These are phyloP conservation scores for Laticauda colubrina DNA, from an alignment of 2,113 vertebrate species.

Conservation along the genomic window DNA sequence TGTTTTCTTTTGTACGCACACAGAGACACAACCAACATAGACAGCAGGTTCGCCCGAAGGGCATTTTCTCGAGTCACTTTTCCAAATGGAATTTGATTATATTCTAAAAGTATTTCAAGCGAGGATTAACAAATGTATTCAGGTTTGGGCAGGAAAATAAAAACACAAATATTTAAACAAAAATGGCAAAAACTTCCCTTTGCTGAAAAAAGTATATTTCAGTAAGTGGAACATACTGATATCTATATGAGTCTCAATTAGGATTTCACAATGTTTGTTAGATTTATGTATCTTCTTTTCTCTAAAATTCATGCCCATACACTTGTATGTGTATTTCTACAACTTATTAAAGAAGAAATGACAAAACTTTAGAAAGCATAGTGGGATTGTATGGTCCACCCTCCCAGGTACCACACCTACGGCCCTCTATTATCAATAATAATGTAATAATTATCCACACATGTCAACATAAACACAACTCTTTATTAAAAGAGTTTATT, in stretches of 20 bases:
- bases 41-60: neutral
- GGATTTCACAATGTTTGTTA: neutral
- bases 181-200: neutral
- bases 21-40: neutral
- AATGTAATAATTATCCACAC: too few relatives aligned
- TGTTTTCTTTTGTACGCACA: neutral
- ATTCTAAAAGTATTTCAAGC: neutral
- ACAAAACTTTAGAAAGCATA: neutral
- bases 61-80: neutral
- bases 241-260: neutral
- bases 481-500: too few relatives aligned
- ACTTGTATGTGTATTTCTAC: neutral
- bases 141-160: neutral
- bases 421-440: too few relatives aligned
- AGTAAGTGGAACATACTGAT: neutral
- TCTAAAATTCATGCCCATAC: neutral
- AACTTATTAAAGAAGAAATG: neutral
- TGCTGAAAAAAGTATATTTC: neutral
- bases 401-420: too few relatives aligned
- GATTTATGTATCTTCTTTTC: neutral
- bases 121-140: neutral
- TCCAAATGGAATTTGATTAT: neutral
- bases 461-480: too few relatives aligned
- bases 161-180: neutral
- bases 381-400: too few relatives aligned